phyloP scores from a whole-genome alignment of 1,140 invertebrate species.

The Dryas iulia region DNA sequence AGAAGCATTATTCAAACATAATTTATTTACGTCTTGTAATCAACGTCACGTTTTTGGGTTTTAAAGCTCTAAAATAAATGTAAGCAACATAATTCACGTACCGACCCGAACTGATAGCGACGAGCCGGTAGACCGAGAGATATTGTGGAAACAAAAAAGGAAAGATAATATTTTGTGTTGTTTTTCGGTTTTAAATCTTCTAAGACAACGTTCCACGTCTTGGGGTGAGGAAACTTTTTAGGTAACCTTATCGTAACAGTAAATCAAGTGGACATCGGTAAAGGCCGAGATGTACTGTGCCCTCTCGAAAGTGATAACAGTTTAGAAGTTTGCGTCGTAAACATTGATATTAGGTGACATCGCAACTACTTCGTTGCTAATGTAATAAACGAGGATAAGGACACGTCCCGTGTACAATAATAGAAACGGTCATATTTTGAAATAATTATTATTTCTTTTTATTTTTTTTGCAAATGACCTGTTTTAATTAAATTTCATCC shows the following conservation, averaged over 20 bases:
- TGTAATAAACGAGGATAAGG: neutral
- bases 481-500: no score
- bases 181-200: slow-evolving; percentile 75
- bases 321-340: slow-evolving; percentile 63
- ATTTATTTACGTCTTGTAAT: slow-evolving; percentile 6
- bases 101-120: slow-evolving; percentile 31
- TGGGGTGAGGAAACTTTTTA: slow-evolving; percentile 68
- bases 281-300: slow-evolving; percentile 63
- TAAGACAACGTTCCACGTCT: slow-evolving; percentile 53
- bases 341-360: slow-evolving; percentile 60
- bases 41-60: slow-evolving; percentile 1
- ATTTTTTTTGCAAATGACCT: no score
- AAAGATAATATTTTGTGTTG: slow-evolving; percentile 49
- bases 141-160: slow-evolving; percentile 42
- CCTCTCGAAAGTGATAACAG: slow-evolving; percentile 67
- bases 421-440: neutral
- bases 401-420: neutral
- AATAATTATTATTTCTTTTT: neutral
- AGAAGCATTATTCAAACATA: neutral
- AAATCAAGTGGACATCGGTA: slow-evolving; percentile 76
- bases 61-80: slow-evolving; percentile 12
- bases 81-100: slow-evolving; percentile 32
- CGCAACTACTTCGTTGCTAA: slow-evolving; percentile 5
- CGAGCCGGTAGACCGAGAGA: slow-evolving; percentile 32
- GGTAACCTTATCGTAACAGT: slow-evolving; percentile 75